Evolutionary conservation across 2,113 vertebrate species (phyloP).

Genomic region (Malurus cyaneus): DNA sequence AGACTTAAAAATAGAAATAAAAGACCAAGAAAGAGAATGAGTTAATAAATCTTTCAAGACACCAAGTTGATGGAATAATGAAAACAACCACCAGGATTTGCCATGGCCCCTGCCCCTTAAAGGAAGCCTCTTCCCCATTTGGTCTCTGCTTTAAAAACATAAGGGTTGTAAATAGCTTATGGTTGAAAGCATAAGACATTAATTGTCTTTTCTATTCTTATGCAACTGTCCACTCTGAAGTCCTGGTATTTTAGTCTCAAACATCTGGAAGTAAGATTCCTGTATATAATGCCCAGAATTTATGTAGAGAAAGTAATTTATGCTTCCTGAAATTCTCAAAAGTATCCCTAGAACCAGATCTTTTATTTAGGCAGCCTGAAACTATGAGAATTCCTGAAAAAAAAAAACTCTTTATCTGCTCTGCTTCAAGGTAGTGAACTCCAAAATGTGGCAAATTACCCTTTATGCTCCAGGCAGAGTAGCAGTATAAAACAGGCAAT

Average conservation of each 20-base stretch:
- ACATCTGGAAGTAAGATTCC: background rate
- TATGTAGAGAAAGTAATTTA: background rate
- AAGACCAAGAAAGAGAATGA: conserved; percentile 33
- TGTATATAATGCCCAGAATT: background rate
- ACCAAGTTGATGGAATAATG: conserved; percentile 11
- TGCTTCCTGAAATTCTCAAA: background rate
- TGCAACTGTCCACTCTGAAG: background rate
- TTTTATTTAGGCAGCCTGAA: background rate
- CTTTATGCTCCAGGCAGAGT: background rate
- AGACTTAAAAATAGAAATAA: conserved; percentile 46
- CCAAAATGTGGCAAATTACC: background rate
- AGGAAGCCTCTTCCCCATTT: conserved; percentile 15
- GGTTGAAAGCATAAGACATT: background rate
- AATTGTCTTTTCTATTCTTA: conserved; percentile 1
- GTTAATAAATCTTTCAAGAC: conserved; percentile 55
- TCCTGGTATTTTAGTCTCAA: background rate
- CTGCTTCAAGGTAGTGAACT: background rate
- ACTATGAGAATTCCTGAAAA: background rate
- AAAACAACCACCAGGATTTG: conserved; percentile 28
- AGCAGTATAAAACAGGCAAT: background rate
- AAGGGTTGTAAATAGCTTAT: conserved; percentile 18
- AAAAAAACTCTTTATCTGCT: background rate
- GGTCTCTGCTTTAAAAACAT: conserved; percentile 13
- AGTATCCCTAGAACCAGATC: background rate
- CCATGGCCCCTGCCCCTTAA: background rate